Evolutionary conservation across 2,888 invertebrate species (phyloP), one percentile per base, ranked within the genome.

Genomic region (Drosophila putrida): DNA sequence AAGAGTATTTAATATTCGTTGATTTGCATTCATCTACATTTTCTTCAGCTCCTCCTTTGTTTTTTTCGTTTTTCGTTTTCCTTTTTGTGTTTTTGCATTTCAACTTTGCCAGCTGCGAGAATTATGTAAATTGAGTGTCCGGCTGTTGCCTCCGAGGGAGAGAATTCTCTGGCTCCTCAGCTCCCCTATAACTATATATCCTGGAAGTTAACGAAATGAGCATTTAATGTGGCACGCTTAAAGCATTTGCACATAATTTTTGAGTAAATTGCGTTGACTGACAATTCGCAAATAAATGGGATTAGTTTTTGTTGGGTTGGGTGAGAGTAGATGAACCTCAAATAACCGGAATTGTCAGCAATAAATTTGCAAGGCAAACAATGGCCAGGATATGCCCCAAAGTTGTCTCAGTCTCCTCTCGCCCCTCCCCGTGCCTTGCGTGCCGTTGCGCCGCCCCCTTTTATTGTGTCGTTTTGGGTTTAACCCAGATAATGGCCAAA

Each of bases 151-250:
- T 33, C 13, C 31, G 31, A 61, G 62, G 27, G 49, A 31, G 39
- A 35, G 43, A 33, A 44, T 50, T 27, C 55, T 47, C 47, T 38
- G 8, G 27, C 41, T 41, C 25, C 27, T 15, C 6, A 20, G 20
- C 20, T 20, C 20, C 20, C 20, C 20, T 20, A 20, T 20, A 20
- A 20, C 1, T 1, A 20, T 20, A 2, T 20, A 4, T 13, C 27
- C 46, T 13, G 46, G 11, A 13, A 11, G 28, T n/a, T 20, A 57
- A 39, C 53, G 25, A 70, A 80, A 73, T 69, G 68, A 71, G 70
- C 67, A 71, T 86, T 83, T 73, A 81, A 85, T 82, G 75, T 82
- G 72, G 67, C 67, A 80, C 59, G 74, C 77, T 72, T 72, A 46
- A 72, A 65, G 62, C 70, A 67, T 80, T 82, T 71, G 60, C 71